Evolutionary conservation across 2,797 vertebrate genomes (phyloP).

Genomic region (Pseudochirops cupreus): DNA sequence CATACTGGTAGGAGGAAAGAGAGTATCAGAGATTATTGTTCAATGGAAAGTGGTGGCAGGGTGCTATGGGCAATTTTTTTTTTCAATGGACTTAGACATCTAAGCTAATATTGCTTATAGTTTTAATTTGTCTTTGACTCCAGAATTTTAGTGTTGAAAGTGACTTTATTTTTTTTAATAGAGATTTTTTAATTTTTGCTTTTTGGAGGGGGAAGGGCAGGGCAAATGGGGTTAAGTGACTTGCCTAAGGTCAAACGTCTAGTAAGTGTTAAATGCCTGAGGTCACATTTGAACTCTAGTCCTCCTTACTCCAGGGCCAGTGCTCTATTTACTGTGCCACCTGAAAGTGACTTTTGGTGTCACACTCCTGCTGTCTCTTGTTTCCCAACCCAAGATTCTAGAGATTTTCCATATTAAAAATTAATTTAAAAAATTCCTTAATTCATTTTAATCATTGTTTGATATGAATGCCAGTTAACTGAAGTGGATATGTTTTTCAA

Average conservation of each 20-base stretch:
- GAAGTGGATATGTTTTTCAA: background rate
- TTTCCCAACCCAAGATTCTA: constrained; percentile 26
- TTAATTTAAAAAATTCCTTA: background rate
- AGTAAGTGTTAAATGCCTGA: too few species aligned
- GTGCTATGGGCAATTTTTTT: background rate
- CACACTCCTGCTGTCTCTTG: constrained; percentile 14
- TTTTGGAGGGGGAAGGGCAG: too few species aligned
- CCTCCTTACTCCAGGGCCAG: too few species aligned
- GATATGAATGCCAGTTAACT: background rate
- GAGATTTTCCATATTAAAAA: constrained; percentile 26
- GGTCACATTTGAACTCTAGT: too few species aligned
- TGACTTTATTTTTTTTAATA: background rate
- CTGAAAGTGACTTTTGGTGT: background rate
- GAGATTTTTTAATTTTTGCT: too few species aligned
- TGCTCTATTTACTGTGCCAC: too few species aligned
- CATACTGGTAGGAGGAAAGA: background rate
- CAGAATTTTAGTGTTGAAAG: constrained; percentile 21
- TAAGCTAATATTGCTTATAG: background rate
- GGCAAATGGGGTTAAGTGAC: too few species aligned
- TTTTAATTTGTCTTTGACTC: constrained; percentile 33
- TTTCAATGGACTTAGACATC: background rate
- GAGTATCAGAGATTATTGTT: background rate
- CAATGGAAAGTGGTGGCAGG: background rate
- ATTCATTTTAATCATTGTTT: background rate
- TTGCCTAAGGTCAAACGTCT: too few species aligned